Conservation (phyloP, 1,140 invertebrate species). For the Galleria mellonella region DNA sequence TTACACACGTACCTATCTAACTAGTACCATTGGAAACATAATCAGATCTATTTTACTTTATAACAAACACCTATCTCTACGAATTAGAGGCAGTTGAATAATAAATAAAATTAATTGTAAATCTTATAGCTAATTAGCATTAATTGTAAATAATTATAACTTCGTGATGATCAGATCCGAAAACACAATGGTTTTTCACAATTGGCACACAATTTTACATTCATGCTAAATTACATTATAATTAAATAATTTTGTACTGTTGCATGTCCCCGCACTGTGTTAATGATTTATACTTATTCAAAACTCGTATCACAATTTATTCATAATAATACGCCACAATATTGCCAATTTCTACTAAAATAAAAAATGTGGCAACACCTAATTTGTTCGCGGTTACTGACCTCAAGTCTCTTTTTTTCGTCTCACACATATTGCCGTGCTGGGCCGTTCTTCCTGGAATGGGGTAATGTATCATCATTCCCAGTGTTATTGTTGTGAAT, state of each 20-base stretch:
- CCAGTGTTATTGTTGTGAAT: constrained; percentile 62
- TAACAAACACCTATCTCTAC: too few species aligned
- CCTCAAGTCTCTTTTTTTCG: neutral
- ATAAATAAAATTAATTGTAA: constrained; percentile 17
- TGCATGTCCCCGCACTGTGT: constrained; percentile 32
- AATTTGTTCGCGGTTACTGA: neutral
- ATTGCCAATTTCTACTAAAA: constrained; percentile 26
- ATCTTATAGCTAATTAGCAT: neutral
- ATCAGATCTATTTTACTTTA: too few species aligned
- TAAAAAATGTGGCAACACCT: constrained; percentile 18
- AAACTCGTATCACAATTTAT: constrained; percentile 44
- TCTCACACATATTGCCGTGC: constrained; percentile 53
- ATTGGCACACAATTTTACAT: constrained; percentile 1
- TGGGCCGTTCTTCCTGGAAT: constrained; percentile 54
- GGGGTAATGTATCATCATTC: constrained; percentile 49
- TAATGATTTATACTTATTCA: too few species aligned
- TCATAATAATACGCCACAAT: constrained; percentile 13
- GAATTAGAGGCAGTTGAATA: constrained; percentile 5
- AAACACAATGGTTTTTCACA: neutral
- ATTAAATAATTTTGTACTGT: constrained; percentile 54
- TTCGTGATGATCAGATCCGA: neutral
- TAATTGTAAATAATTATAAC: constrained; percentile 1
- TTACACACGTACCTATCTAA: neutral
- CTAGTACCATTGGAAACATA: neutral
- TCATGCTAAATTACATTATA: constrained; percentile 30